phyloP scores from a whole-genome alignment of 2,888 invertebrate species.

The Lasioglossum malachurum region DNA sequence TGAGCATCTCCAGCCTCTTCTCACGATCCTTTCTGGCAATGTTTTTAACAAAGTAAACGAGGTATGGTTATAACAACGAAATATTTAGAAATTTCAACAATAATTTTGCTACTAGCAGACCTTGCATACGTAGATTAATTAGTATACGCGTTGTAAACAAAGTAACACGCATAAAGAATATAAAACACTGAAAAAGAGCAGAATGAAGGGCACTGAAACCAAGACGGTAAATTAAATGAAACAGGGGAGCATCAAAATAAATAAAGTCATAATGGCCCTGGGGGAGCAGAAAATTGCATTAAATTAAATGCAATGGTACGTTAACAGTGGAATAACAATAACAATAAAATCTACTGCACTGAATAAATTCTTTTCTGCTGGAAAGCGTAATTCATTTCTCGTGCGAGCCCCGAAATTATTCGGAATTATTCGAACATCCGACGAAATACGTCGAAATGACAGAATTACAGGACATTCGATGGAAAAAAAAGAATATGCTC shows the following conservation, averaged over 20 bases:
- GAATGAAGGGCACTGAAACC: background rate
- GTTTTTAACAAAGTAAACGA: background rate
- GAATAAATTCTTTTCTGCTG: background rate
- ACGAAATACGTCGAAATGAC: background rate
- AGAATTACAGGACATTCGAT: background rate
- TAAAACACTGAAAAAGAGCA: background rate
- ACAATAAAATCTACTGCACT: background rate
- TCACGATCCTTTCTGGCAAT: background rate
- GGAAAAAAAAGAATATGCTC: background rate
- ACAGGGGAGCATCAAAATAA: background rate
- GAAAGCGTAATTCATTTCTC: background rate
- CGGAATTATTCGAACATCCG: too few relatives aligned
- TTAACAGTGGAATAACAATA: background rate
- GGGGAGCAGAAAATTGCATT: background rate
- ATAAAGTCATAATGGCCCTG: too few relatives aligned
- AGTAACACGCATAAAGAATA: background rate
- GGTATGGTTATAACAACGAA: background rate
- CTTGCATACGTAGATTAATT: background rate
- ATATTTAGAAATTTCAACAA: background rate
- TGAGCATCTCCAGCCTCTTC: background rate
- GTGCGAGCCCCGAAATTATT: background rate
- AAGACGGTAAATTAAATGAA: background rate
- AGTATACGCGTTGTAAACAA: background rate
- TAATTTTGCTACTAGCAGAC: background rate
- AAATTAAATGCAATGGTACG: background rate